A percentile compares a stretch with the other conserved stretches of the same genome.
These are phyloP conservation scores for Sarcophaga peregrina DNA, from an alignment of 1,140 invertebrate species.

Conservation along the genomic window DNA sequence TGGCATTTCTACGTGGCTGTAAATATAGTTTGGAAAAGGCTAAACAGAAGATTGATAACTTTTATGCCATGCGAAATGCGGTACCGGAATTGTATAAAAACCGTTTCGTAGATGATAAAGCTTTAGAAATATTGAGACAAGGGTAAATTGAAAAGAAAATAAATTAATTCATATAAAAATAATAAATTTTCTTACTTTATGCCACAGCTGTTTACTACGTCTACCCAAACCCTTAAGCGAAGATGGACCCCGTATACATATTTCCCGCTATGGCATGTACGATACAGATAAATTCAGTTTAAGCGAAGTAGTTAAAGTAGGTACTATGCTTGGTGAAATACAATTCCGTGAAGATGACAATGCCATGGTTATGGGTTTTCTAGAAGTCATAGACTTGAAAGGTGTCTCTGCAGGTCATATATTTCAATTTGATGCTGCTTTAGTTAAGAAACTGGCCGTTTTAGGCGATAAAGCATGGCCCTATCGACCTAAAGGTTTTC, in stretches of 20 bases:
- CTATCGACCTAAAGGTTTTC: conserved; percentile 69
- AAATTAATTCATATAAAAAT: background rate
- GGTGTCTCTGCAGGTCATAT: conserved; percentile 67
- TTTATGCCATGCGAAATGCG: conserved; percentile 71
- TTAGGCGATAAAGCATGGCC: conserved; percentile 69
- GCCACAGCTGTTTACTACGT: conserved; percentile 55
- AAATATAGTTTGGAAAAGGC: conserved; percentile 77
- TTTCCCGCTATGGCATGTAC: conserved; percentile 67
- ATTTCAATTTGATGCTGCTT: conserved; percentile 68
- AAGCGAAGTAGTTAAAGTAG: conserved; percentile 63
- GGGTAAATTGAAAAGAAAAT: conserved; percentile 48
- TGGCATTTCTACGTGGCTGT: conserved; percentile 74
- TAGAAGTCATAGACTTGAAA: conserved; percentile 68
- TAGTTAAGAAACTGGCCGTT: conserved; percentile 69
- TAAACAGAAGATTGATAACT: conserved; percentile 75
- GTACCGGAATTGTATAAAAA: conserved; percentile 71
- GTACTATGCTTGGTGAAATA: conserved; percentile 68
- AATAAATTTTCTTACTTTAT: background rate
- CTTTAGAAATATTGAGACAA: conserved; percentile 57
- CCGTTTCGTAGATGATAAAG: conserved; percentile 59
- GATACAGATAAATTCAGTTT: conserved; percentile 67
- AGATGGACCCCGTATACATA: conserved; percentile 68
- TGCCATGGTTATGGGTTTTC: conserved; percentile 65
- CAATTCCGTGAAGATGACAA: conserved; percentile 67
- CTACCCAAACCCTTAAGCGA: conserved; percentile 63